Percentiles rank a stretch among this genome's conserved stretches.
Evolutionary conservation across 2,888 invertebrate species (phyloP).

Genomic region (Smittia aterrima): DNA sequence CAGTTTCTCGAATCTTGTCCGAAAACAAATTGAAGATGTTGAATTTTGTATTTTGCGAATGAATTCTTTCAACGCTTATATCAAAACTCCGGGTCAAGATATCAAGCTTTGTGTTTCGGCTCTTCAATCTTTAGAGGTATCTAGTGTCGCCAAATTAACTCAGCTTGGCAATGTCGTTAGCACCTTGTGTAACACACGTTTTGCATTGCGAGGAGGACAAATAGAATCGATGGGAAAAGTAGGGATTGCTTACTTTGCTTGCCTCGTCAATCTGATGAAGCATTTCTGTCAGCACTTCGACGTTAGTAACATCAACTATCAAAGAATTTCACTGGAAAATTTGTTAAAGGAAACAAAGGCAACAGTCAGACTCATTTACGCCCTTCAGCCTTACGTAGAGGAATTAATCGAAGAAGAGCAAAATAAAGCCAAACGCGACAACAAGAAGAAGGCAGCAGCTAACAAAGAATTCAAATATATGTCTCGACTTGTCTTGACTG

Average conservation of each 20-base stretch:
- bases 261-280: constrained; percentile 22
- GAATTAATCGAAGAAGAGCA: not conserved
- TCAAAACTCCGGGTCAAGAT: constrained; percentile 1
- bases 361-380: not conserved
- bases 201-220: not conserved
- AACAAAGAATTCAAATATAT: not conserved
- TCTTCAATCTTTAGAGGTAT: not conserved
- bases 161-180: not conserved
- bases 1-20: not conserved
- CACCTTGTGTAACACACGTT: not conserved
- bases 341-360: constrained; percentile 6
- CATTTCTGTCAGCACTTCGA: constrained; percentile 20
- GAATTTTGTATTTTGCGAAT: not conserved
- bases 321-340: not conserved
- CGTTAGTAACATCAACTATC: constrained; percentile 19
- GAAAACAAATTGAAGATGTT: not conserved
- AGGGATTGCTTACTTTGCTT: not conserved
- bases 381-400: not conserved
- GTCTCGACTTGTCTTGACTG: constrained; percentile 3
- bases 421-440: not conserved
- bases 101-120: not conserved
- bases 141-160: not conserved
- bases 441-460: not conserved
- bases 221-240: not conserved
- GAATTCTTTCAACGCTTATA: constrained; percentile 19